Evolutionary conservation across 2,888 invertebrate species (phyloP).

Genomic region (Ellobium chinense): DNA sequence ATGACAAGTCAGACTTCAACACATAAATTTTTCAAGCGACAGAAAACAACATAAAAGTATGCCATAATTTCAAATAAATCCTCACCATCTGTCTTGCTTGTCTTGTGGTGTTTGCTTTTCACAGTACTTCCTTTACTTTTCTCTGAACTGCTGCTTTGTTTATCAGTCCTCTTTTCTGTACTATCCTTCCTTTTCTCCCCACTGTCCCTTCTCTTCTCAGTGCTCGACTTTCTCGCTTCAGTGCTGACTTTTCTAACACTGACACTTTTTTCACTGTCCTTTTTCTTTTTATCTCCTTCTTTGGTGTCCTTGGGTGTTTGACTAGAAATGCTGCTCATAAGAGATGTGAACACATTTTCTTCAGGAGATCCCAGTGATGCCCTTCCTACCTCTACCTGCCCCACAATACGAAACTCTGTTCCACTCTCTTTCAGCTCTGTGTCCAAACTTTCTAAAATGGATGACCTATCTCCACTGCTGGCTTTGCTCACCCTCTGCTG

Average conservation of each 20-base stretch:
- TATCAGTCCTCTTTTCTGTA: neutral
- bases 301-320: neutral
- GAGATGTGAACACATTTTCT: neutral
- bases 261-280: neutral
- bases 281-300: neutral
- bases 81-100: neutral
- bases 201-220: neutral
- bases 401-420: slow-evolving; percentile 42
- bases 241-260: neutral
- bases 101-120: neutral
- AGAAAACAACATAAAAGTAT: too few relatives aligned
- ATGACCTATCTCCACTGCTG: neutral
- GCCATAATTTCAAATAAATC: too few relatives aligned
- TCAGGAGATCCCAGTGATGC: neutral
- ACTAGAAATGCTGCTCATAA: neutral
- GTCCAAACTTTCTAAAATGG: slow-evolving; percentile 39
- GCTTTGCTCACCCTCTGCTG: neutral
- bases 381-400: slow-evolving; percentile 33
- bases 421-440: slow-evolving; percentile 40
- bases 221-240: neutral
- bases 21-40: too few relatives aligned
- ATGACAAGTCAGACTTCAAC: too few relatives aligned
- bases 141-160: too few relatives aligned
- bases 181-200: neutral
- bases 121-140: neutral